phyloP scores from a whole-genome alignment of 2,113 vertebrate species.

The Progne subis region DNA sequence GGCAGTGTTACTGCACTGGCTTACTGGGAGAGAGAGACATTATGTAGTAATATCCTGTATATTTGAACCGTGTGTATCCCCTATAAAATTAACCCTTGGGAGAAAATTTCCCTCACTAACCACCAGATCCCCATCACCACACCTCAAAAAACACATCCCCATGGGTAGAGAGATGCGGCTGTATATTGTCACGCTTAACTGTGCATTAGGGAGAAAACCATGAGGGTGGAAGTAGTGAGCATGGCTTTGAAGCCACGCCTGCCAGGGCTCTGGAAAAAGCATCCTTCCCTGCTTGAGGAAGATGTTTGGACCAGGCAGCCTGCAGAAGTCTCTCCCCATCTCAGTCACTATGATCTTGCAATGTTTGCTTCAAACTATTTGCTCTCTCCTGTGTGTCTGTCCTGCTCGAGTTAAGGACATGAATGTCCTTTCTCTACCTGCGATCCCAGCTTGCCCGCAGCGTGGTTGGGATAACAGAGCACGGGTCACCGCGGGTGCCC shows the following conservation, averaged over 20 bases:
- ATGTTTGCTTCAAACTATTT: background rate
- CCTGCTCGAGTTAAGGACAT: rapidly evolving
- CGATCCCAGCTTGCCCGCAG: background rate
- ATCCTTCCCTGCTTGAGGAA: background rate
- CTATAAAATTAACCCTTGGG: background rate
- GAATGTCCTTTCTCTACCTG: background rate
- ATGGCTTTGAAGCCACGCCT: background rate
- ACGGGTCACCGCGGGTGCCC: rapidly evolving
- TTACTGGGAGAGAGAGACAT: background rate
- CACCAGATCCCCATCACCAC: background rate
- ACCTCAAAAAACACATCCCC: background rate
- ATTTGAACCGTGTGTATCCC: background rate
- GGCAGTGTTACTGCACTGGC: background rate
- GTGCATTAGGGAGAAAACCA: background rate
- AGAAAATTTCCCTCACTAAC: background rate
- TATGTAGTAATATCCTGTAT: rapidly evolving
- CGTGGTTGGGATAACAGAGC: rapidly evolving
- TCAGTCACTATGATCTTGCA: no score
- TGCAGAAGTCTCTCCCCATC: no score
- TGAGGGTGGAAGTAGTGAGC: background rate
- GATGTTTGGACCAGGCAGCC: background rate
- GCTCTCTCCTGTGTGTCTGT: background rate
- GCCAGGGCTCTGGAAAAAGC: background rate
- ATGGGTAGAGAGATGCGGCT: rapidly evolving
- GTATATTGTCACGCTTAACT: rapidly evolving